A percentile compares a stretch with the other conserved stretches of the same genome.
phyloP scores from a whole-genome alignment of 30 jellyfish, hydroid and myxozoan genomes.

The Clytia hemisphaerica region DNA sequence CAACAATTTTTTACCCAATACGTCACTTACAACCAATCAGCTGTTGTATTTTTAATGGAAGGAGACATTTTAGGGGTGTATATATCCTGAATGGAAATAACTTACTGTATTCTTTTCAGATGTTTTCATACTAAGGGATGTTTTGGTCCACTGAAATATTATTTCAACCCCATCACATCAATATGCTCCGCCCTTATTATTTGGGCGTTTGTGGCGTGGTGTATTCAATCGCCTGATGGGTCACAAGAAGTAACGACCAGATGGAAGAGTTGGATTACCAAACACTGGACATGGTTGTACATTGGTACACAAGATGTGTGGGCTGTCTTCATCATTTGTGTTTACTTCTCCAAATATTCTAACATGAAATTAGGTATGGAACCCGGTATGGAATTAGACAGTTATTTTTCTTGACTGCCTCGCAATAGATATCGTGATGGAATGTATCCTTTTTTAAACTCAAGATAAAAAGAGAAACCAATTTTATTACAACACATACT shows the following conservation, averaged over 20 bases:
- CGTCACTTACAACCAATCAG: too few species aligned
- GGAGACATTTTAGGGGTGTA: too few species aligned
- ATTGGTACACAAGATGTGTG: constrained; percentile 93
- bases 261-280: constrained; percentile 76
- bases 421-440: too few species aligned
- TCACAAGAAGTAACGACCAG: constrained; percentile 40
- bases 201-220: constrained; percentile 86
- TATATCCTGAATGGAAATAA: background rate
- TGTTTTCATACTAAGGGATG: constrained; percentile 52
- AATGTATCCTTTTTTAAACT: too few species aligned
- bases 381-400: too few species aligned
- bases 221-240: constrained; percentile 46
- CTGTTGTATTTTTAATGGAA: too few species aligned
- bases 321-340: constrained; percentile 65
- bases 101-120: constrained; percentile 8
- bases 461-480: too few species aligned
- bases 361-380: constrained; percentile 63
- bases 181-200: constrained; percentile 60
- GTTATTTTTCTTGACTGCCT: too few species aligned
- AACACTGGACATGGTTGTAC: constrained; percentile 94
- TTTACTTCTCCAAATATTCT: constrained; percentile 79
- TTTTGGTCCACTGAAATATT: constrained; percentile 34
- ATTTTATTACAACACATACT: too few species aligned
- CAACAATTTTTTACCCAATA: too few species aligned
- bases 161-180: constrained; percentile 73